These are phyloP conservation scores for Oophaga pumilio DNA, from an alignment of 2,113 vertebrate genomes.

Conservation along the genomic window DNA sequence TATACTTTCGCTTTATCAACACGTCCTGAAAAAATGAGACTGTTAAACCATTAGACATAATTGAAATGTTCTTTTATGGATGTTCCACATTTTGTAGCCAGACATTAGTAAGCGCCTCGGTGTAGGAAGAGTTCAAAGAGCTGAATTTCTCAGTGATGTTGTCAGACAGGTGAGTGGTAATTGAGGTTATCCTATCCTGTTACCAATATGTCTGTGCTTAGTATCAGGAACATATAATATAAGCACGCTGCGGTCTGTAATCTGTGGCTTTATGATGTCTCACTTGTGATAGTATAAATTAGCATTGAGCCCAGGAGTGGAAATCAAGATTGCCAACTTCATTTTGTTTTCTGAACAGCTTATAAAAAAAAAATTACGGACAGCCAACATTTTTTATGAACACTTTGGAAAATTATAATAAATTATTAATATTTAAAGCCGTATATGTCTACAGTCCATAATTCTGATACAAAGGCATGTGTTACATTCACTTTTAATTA, in stretches of 20 bases:
- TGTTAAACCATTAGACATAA: neutral
- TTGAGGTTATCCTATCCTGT: conserved; percentile 24
- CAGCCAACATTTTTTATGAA: too few species aligned
- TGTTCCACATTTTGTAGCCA: conserved; percentile 12
- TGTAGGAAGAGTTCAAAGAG: conserved; percentile 42
- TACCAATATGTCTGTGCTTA: conserved; percentile 28
- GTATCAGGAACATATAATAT: conserved; percentile 27
- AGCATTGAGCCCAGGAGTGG: neutral
- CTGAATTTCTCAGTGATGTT: conserved; percentile 23
- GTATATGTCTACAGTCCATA: too few species aligned
- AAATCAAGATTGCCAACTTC: too few species aligned
- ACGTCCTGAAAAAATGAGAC: neutral
- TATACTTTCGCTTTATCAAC: neutral
- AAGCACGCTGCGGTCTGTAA: neutral
- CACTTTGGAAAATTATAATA: too few species aligned
- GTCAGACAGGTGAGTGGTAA: conserved; percentile 45
- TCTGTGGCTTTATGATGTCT: conserved; percentile 7
- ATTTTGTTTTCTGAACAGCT: too few species aligned
- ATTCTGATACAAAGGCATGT: too few species aligned
- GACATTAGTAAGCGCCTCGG: conserved; percentile 4
- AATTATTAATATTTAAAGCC: too few species aligned
- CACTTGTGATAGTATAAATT: neutral
- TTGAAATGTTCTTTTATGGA: neutral
- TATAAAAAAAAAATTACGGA: too few species aligned
- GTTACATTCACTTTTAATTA: too few species aligned